Percentiles rank a stretch among this genome's conserved stretches.
Conservation (phyloP, 2,797 vertebrate species). For the Sebastes variabilis region DNA sequence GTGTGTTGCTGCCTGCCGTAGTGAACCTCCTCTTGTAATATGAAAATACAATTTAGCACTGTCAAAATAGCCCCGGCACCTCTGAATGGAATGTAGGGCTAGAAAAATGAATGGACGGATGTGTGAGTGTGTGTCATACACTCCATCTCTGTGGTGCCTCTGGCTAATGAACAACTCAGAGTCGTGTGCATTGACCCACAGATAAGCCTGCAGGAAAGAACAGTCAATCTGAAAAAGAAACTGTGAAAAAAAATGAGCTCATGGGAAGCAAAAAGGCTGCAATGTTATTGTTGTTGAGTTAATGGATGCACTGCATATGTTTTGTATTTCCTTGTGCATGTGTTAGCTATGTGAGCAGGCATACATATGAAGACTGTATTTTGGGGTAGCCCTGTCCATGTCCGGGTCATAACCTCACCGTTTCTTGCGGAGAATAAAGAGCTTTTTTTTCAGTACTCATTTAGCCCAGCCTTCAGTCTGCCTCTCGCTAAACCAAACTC, state of each 20-base stretch:
- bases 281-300: not conserved
- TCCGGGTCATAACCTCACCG: not conserved
- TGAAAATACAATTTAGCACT: constrained; percentile 38
- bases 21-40: constrained; percentile 33
- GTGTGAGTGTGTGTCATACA: constrained; percentile 47
- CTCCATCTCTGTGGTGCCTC: constrained; percentile 48
- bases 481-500: constrained; percentile 4
- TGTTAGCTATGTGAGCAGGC: not conserved
- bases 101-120: constrained; percentile 45
- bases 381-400: not conserved
- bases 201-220: constrained; percentile 58
- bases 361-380: not conserved
- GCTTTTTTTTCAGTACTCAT: constrained; percentile 4
- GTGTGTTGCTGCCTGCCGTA: constrained; percentile 32
- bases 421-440: constrained; percentile 4
- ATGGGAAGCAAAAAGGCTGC: constrained; percentile 12
- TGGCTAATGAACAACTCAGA: constrained; percentile 69
- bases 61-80: constrained; percentile 17
- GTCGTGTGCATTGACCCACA: constrained; percentile 62
- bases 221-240: constrained; percentile 36
- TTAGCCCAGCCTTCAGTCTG: not conserved
- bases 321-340: not conserved
- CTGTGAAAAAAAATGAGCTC: not conserved
- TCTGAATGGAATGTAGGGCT: constrained; percentile 34
- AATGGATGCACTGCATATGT: not conserved